A percentile compares a stretch with the other conserved stretches of the same genome.
These are phyloP conservation scores for Dusona sp. DNA, from an alignment of 2,888 invertebrate genomes.

Conservation along the genomic window DNA sequence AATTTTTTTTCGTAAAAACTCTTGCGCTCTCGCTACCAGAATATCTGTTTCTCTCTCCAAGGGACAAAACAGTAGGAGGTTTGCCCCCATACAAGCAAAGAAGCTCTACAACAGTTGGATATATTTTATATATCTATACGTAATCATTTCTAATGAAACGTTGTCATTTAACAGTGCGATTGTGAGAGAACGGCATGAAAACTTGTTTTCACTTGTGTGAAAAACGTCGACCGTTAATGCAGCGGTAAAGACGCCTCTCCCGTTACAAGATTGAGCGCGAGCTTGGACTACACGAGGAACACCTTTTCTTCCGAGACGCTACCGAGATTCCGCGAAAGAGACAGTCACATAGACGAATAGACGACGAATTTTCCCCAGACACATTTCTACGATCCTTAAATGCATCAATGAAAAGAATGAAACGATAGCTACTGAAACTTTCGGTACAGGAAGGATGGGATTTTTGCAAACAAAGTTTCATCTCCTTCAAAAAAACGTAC, in stretches of 20 bases:
- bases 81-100: conserved; percentile 14
- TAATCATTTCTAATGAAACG: conserved; percentile 83
- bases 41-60: conserved; percentile 19
- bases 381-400: conserved; percentile 29
- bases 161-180: conserved; percentile 83
- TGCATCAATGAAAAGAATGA: background rate
- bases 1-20: conserved; percentile 51
- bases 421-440: background rate
- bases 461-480: background rate
- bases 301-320: conserved; percentile 72
- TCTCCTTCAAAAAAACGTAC: background rate
- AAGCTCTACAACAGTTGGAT: conserved; percentile 16
- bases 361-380: conserved; percentile 43
- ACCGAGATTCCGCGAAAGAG: conserved; percentile 42
- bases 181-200: conserved; percentile 74
- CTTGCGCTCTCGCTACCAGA: conserved; percentile 42
- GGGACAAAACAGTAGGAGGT: conserved; percentile 45
- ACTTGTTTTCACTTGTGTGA: conserved; percentile 84
- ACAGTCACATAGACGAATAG: conserved; percentile 30
- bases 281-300: conserved; percentile 78
- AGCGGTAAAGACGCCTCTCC: conserved; percentile 85
- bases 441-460: too few species aligned
- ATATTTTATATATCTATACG: conserved; percentile 69
- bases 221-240: conserved; percentile 85
- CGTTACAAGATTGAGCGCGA: conserved; percentile 82